Evolutionary conservation across 2,113 vertebrate genomes (phyloP).

Genomic region (Fulmarus glacialis): DNA sequence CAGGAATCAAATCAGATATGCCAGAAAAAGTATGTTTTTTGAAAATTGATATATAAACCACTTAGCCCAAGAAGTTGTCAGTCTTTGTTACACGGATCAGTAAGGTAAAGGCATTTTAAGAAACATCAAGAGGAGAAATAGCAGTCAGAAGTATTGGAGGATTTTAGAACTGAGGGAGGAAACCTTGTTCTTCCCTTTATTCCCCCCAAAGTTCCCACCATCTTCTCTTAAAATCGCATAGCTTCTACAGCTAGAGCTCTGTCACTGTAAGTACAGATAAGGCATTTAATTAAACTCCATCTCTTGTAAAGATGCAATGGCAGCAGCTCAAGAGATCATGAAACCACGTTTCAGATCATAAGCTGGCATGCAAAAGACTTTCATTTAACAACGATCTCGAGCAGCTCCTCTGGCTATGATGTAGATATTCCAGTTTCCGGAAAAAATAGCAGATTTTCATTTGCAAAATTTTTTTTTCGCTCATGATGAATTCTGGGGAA

Average conservation of each 20-base stretch:
- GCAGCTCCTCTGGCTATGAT: not conserved
- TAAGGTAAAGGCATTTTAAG: not conserved
- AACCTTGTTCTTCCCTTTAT: not conserved
- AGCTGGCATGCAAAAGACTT: not conserved
- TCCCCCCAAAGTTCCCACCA: not conserved
- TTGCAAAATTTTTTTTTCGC: not conserved
- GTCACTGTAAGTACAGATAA: not conserved
- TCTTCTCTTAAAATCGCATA: not conserved
- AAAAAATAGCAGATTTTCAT: not conserved
- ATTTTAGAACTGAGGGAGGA: not conserved
- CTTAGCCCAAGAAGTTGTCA: not conserved
- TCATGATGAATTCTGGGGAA: not conserved
- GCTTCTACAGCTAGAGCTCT: not conserved
- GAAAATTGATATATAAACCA: not conserved
- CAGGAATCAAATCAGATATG: not conserved
- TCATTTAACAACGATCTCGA: not conserved
- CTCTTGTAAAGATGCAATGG: not conserved
- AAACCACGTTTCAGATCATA: not conserved
- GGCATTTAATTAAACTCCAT: not conserved
- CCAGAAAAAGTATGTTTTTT: not conserved
- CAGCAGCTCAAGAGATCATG: not conserved
- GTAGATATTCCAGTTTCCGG: not conserved
- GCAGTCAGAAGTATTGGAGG: not conserved
- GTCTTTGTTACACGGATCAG: not conserved
- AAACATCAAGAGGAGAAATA: not conserved